A percentile compares a stretch with the other conserved stretches of the same genome.
Conservation (phyloP, 2,888 invertebrate species). For the Spodoptera exigua region DNA sequence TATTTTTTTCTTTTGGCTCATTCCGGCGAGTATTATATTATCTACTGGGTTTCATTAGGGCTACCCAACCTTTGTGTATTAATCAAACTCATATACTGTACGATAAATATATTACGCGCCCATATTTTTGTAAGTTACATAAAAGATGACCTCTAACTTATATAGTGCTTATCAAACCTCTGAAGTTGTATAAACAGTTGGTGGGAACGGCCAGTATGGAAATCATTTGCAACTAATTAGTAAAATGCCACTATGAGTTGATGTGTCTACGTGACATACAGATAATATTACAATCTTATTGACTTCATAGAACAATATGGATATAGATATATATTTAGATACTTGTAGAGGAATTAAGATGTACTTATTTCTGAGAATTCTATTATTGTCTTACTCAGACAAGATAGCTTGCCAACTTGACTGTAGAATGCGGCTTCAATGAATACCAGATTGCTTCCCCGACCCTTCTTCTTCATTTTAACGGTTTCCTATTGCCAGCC, state of each 20-base stretch:
- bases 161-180: slow-evolving; percentile 37
- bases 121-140: slow-evolving; percentile 19
- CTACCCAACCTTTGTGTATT: slow-evolving; percentile 28
- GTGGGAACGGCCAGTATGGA: slow-evolving; percentile 22
- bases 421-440: slow-evolving; percentile 50
- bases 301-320: not conserved
- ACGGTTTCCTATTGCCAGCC: slow-evolving; percentile 53
- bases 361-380: slow-evolving; percentile 16
- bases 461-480: slow-evolving; percentile 52
- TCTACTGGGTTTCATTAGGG: slow-evolving; percentile 38
- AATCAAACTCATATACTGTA: slow-evolving; percentile 26
- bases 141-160: slow-evolving; percentile 4
- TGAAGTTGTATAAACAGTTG: slow-evolving; percentile 43
- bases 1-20: slow-evolving; percentile 47
- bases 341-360: slow-evolving; percentile 3
- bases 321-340: slow-evolving; percentile 2
- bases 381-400: slow-evolving; percentile 31
- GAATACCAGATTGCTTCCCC: slow-evolving; percentile 53
- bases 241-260: slow-evolving; percentile 31
- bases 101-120: slow-evolving; percentile 19
- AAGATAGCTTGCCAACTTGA: slow-evolving; percentile 43
- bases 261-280: slow-evolving; percentile 12
- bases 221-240: slow-evolving; percentile 32
- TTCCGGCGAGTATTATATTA: slow-evolving; percentile 41
- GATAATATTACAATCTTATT: slow-evolving; percentile 7